phyloP scores from a whole-genome alignment of 2,113 vertebrate species.

The Thalassoma bifasciatum region DNA sequence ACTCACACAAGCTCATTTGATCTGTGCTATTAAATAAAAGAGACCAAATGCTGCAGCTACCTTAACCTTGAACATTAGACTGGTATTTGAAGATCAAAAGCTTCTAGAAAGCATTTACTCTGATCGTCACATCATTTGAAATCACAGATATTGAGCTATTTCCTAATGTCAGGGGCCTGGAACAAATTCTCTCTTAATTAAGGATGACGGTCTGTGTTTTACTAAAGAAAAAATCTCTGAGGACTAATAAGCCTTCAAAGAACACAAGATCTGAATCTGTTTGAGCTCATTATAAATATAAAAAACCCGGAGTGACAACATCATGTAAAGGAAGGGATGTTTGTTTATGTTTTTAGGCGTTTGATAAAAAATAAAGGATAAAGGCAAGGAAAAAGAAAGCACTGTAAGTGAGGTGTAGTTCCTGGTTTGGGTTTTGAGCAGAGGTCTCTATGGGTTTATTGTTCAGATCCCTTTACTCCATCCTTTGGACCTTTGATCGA shows the following conservation, averaged over 20 bases:
- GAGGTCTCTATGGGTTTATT: too few species aligned
- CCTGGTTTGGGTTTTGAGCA: too few species aligned
- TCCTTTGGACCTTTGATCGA: not conserved
- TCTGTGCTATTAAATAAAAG: not conserved
- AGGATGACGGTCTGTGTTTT: not conserved
- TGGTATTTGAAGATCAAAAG: constrained; percentile 10
- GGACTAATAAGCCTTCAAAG: not conserved
- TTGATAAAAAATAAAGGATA: not conserved
- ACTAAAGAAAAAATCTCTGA: not conserved
- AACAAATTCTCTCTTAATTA: not conserved
- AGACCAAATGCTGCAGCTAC: constrained; percentile 20
- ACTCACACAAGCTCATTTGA: not conserved
- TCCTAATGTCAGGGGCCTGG: not conserved
- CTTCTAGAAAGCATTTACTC: constrained; percentile 7
- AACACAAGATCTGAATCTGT: not conserved
- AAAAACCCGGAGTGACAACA: too few species aligned
- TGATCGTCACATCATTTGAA: constrained; percentile 1
- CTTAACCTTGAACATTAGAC: not conserved
- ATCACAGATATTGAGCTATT: not conserved
- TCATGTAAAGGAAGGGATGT: too few species aligned
- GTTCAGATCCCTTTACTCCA: not conserved
- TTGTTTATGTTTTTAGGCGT: too few species aligned
- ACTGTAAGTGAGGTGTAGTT: not conserved
- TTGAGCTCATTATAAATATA: not conserved
- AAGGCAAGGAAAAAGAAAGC: not conserved